These are phyloP conservation scores for Pagrus major DNA, from an alignment of 2,113 vertebrate species.

Conservation along the genomic window DNA sequence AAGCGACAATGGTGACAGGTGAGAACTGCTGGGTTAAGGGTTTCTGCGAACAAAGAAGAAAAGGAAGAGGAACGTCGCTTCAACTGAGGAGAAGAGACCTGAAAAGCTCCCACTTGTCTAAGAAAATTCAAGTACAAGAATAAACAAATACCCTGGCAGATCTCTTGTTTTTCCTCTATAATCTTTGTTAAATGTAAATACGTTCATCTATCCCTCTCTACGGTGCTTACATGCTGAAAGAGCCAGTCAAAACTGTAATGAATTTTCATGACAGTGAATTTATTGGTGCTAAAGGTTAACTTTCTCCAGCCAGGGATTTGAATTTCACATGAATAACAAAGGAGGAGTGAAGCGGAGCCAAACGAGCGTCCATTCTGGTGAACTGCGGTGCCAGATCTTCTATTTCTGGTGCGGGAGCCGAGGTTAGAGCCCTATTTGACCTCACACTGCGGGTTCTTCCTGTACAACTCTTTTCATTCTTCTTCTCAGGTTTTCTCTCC, in stretches of 20 bases:
- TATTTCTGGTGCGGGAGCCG: conserved; percentile 21
- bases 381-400: conserved; percentile 32
- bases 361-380: conserved; percentile 36
- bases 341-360: conserved; percentile 35
- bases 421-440: conserved; percentile 68
- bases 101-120: conserved; percentile 15
- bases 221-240: conserved; percentile 28
- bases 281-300: conserved; percentile 48
- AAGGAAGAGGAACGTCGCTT: conserved; percentile 2
- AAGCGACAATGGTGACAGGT: conserved; percentile 22
- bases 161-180: conserved; percentile 18
- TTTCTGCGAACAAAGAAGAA: conserved; percentile 11
- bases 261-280: conserved; percentile 57
- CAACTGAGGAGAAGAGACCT: conserved; percentile 27
- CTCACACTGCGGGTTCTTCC: conserved; percentile 51
- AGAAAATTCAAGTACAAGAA: conserved; percentile 37
- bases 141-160: conserved; percentile 45
- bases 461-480: conserved; percentile 48
- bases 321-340: conserved; percentile 58
- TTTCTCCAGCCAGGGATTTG: conserved; percentile 37
- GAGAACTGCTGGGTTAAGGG: conserved; percentile 40
- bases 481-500: conserved; percentile 16
- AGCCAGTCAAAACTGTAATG: conserved; percentile 46
- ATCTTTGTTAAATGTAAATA: conserved; percentile 48
- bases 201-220: conserved; percentile 40